Conservation (phyloP, 2,888 invertebrate genomes). For the Trilocha varians region DNA sequence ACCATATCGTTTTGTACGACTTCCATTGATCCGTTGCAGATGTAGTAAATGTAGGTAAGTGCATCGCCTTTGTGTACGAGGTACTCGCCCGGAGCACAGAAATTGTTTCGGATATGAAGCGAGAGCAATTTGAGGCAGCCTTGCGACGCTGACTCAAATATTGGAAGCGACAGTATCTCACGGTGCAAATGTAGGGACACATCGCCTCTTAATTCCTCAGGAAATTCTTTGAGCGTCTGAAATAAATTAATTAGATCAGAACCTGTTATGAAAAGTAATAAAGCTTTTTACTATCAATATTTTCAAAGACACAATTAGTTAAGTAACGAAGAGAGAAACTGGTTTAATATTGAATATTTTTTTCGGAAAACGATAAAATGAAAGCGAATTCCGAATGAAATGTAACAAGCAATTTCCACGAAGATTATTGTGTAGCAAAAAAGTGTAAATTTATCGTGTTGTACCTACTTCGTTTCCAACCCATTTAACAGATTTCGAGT, state of each 20-base stretch:
- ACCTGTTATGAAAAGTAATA: too few species aligned
- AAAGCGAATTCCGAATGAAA: too few species aligned
- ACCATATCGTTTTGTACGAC: constrained; percentile 97
- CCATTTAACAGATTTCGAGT: constrained; percentile 24
- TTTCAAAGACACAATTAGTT: too few species aligned
- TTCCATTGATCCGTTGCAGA: constrained; percentile 98
- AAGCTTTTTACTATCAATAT: too few species aligned
- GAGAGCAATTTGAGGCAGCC: constrained; percentile 95
- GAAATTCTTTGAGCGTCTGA: constrained; percentile 95
- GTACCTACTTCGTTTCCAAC: constrained; percentile 26
- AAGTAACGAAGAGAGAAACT: too few species aligned
- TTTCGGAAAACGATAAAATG: too few species aligned
- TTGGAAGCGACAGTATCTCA: constrained; percentile 93
- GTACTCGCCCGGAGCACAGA: constrained; percentile 97
- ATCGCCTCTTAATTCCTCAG: constrained; percentile 95
- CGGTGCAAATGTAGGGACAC: constrained; percentile 96
- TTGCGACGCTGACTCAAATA: constrained; percentile 95
- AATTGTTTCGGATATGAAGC: constrained; percentile 92
- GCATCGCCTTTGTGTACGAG: constrained; percentile 96
- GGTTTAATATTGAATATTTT: too few species aligned
- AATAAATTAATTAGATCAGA: too few species aligned
- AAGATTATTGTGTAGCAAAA: constrained; percentile 1
- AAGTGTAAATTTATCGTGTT: constrained; percentile 25
- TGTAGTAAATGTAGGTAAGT: constrained; percentile 93
- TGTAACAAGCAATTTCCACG: too few species aligned